Base-by-base conservation (phyloP, 2,113 vertebrate genomes). In the Atractosteus spatula region DNA sequence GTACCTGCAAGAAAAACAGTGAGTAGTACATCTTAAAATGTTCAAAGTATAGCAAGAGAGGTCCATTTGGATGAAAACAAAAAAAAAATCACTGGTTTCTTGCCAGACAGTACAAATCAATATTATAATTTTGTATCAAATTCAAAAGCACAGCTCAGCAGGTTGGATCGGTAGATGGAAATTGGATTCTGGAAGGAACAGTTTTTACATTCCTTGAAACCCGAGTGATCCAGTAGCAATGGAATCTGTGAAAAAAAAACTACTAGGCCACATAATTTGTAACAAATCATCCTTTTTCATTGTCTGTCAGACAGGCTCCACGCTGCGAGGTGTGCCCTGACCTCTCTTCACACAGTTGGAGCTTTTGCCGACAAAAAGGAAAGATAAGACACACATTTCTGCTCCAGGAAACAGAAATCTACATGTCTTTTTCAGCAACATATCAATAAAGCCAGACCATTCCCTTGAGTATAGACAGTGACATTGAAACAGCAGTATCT, bases 151-250 rank as follows among this genome's bases (percentile, higher is more conserved):
- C 43, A 7, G 47, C 11, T 29, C 10, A 55, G 45, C 61, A 3
- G 3, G 7, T 13, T 8, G 47, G 47, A 56, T 8, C 47, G 54
- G 16, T 17, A 29, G 45, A 14, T 54, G 10, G 42, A 63, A 55
- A 2, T 7, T 43, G 17, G 12, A 17, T 47, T 71, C 47, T 62
- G n/a, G 29, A 7, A 14, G 41, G 59, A 70, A 54, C 13, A 78
- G 80, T 43, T 67, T 51, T 12, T 29, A 8, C 74, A 75, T 79
- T 81, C 74, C 57, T 8, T 74, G 74, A 76, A 84, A 79, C 78
- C 81, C 56, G 72, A n/a, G 67, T 76, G 72, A 62, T 72, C 7
- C 13, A 79, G 72, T 73, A 63, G 69, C 45, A 13, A 59, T 67
- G 78, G 73, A 80, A 90, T 83, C 75, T 75, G 71, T 83, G 29